A percentile compares a stretch with the other conserved stretches of the same genome.
Conservation (phyloP, 2,888 invertebrate genomes). For the Sipunculus nudus region DNA sequence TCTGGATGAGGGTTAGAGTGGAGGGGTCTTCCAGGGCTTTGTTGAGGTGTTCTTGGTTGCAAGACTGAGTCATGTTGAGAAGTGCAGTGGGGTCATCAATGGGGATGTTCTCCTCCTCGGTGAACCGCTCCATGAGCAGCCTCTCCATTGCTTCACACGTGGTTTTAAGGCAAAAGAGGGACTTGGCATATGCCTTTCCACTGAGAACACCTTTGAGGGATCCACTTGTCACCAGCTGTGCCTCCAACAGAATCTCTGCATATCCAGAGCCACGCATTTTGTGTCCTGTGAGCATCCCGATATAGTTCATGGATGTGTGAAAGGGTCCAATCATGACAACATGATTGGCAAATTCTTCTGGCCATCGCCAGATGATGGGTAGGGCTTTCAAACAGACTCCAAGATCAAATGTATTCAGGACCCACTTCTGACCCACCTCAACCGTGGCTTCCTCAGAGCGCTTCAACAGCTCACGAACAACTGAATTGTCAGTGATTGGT, state of each 20-base stretch:
- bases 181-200: conserved; percentile 20
- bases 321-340: conserved; percentile 12
- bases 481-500: conserved; percentile 17
- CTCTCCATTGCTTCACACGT: conserved; percentile 22
- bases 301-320: conserved; percentile 25
- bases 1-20: neutral
- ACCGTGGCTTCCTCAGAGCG: conserved; percentile 19
- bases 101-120: neutral
- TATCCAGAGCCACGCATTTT: conserved; percentile 18
- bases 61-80: neutral
- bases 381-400: conserved; percentile 23
- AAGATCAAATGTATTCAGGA: conserved; percentile 18
- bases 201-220: conserved; percentile 25
- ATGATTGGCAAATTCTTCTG: conserved; percentile 14
- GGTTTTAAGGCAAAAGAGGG: conserved; percentile 16
- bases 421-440: conserved; percentile 17
- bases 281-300: conserved; percentile 21
- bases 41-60: conserved; percentile 2
- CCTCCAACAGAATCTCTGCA: conserved; percentile 21
- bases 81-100: conserved; percentile 6
- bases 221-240: conserved; percentile 24
- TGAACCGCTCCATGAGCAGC: conserved; percentile 15
- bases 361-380: conserved; percentile 16
- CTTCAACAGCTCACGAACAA: conserved; percentile 17
- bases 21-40: conserved; percentile 2